phyloP scores from a whole-genome alignment of 1,140 invertebrate species.

The Hylaeus volcanicus region DNA sequence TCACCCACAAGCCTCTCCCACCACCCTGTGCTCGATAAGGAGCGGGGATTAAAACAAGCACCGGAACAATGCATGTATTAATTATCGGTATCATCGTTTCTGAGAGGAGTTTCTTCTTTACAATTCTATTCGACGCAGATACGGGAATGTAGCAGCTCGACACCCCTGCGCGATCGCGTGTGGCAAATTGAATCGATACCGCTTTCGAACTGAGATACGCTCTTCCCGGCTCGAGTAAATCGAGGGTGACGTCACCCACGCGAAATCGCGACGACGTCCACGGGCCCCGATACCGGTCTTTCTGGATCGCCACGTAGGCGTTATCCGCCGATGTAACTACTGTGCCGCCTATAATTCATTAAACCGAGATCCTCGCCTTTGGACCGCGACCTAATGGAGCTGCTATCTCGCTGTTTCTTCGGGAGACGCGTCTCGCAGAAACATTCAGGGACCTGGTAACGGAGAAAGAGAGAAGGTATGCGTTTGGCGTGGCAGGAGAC shows the following conservation, averaged over 20 bases:
- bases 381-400: slow-evolving; percentile 46
- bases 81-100: slow-evolving; percentile 34
- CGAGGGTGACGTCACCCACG: slow-evolving; percentile 42
- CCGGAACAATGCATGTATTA: slow-evolving; percentile 24
- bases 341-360: slow-evolving; percentile 59
- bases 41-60: slow-evolving; percentile 33
- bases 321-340: slow-evolving; percentile 53
- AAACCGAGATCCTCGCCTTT: slow-evolving; percentile 53
- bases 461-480: not conserved
- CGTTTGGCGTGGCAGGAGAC: not conserved
- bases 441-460: not conserved
- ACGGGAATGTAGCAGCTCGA: not conserved
- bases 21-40: not conserved
- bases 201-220: slow-evolving; percentile 23
- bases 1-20: slow-evolving; percentile 14
- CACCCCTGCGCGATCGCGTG: slow-evolving; percentile 9
- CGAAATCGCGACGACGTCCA: slow-evolving; percentile 24
- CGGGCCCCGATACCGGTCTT: slow-evolving; percentile 18
- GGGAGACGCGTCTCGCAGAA: slow-evolving; percentile 10
- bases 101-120: not conserved
- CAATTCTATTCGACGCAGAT: slow-evolving; percentile 7
- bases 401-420: slow-evolving; percentile 44
- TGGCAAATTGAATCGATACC: slow-evolving; percentile 43
- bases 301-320: slow-evolving; percentile 38
- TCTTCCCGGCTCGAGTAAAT: slow-evolving; percentile 25